phyloP scores from a whole-genome alignment of 2,888 invertebrate species.

The Galeopsomyia nigrocyanea region DNA sequence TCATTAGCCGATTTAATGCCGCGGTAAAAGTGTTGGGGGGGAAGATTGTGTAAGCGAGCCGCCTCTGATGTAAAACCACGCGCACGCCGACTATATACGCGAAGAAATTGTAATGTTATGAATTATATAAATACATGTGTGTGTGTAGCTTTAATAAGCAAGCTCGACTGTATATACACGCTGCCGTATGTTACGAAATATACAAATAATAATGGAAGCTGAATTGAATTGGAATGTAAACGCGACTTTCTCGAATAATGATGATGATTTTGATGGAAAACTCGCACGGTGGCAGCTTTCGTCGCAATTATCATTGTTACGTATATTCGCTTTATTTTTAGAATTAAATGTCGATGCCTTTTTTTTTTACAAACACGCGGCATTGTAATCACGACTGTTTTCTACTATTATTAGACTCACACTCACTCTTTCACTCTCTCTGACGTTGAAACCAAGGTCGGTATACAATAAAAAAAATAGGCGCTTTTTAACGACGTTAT shows the following conservation, averaged over 20 bases:
- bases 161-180: no score
- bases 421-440: slow-evolving; percentile 6
- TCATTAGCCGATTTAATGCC: slow-evolving; percentile 13
- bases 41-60: slow-evolving; percentile 7
- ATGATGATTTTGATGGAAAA: neutral
- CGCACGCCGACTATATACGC: slow-evolving; percentile 7
- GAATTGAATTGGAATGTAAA: slow-evolving; percentile 8
- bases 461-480: neutral
- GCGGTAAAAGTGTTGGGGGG: slow-evolving; percentile 22
- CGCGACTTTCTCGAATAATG: neutral
- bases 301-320: neutral
- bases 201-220: no score
- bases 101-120: neutral
- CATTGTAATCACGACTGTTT: slow-evolving; percentile 17
- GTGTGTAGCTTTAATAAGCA: neutral
- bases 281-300: neutral
- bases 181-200: no score
- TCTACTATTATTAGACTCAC: slow-evolving; percentile 28
- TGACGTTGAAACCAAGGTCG: slow-evolving; percentile 25
- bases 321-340: neutral
- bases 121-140: slow-evolving; percentile 7
- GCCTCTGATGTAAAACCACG: slow-evolving; percentile 17
- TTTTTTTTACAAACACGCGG: slow-evolving; percentile 1
- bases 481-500: neutral
- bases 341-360: slow-evolving; percentile 12